Evolutionary conservation across 2,888 invertebrate genomes (phyloP), one percentile per base, ranked within the genome.

Genomic region (Heterodera filipjevi): DNA sequence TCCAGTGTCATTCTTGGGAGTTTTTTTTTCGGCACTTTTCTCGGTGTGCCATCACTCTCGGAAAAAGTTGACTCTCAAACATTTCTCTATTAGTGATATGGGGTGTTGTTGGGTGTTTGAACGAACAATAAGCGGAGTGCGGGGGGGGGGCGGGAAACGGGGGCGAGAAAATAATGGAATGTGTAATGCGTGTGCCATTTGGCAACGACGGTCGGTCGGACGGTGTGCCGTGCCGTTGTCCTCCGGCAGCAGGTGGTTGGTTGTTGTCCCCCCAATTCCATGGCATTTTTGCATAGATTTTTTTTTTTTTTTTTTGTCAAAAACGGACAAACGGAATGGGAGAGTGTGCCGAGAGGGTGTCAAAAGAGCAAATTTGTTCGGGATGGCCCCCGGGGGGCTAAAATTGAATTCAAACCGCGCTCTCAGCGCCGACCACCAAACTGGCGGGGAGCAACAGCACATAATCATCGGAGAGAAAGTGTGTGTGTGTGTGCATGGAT

Each of bases 401-500:
- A 59, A 59, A 59, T 59, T n/a, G 59, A 59, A 59, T 59, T 59
- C 59, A 59, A 59, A 27, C 59, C 27, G 59, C 49, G 49, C 49
- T 19, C 49, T 14, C 16, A 3, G 3, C 16, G 49, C 12, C 44
- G 44, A 5, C 44, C 44, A 12, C 44, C 44, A 44, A 53, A 14
- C 53, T 19, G 22, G 22, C n/a, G 59, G 22, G 59, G 59, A 27
- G n/a, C 27, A 59, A n/a, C n/a, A n/a, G n/a, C 22, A 59, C 5
- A 22, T 16, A n/a, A 8, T 59, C 59, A 27, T n/a, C n/a, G 59
- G 53, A 3, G 49, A 49, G 49, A 49, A 49, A 22, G 49, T 39
- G 39, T 39, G 39, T 10, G 12, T 39, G 39, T 10, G 12, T n/a
- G n/a, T n/a, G n/a, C n/a, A n/a, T n/a, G n/a, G n/a, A n/a, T n/a